Conservation (phyloP, 2,888 invertebrate species). For the Thecophora atra region DNA sequence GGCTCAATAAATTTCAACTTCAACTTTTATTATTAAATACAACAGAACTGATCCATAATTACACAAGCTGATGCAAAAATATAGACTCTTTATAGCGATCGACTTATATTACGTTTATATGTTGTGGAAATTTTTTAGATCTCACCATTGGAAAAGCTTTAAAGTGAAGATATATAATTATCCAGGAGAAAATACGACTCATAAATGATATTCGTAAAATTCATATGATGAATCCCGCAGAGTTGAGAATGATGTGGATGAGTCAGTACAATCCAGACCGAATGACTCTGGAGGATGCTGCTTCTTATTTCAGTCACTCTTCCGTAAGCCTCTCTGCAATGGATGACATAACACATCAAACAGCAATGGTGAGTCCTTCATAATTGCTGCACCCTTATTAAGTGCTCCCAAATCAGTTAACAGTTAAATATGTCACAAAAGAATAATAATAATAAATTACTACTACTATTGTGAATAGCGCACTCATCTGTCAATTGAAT, state of each 20-base stretch:
- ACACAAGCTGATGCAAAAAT: no score
- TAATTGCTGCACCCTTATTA: background rate
- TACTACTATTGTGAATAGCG: background rate
- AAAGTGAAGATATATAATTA: no score
- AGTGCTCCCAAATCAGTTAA: background rate
- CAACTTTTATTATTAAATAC: no score
- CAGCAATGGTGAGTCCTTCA: slow-evolving; percentile 67
- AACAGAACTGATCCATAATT: no score
- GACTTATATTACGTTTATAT: no score
- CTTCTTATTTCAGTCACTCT: slow-evolving; percentile 66
- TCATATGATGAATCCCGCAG: slow-evolving; percentile 57
- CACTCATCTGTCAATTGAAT: slow-evolving; percentile 13
- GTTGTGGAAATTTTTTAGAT: no score
- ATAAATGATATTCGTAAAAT: background rate
- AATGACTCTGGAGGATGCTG: slow-evolving; percentile 63
- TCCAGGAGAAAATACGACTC: no score
- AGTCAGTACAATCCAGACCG: slow-evolving; percentile 67
- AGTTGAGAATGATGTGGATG: slow-evolving; percentile 69
- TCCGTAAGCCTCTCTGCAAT: slow-evolving; percentile 68
- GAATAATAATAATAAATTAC: background rate
- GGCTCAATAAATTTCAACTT: no score
- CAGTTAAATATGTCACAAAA: background rate
- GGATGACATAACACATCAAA: slow-evolving; percentile 68
- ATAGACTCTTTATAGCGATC: no score
- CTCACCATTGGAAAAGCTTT: no score